phyloP scores from a whole-genome alignment of 23 tunicate species.

The Styela clava region DNA sequence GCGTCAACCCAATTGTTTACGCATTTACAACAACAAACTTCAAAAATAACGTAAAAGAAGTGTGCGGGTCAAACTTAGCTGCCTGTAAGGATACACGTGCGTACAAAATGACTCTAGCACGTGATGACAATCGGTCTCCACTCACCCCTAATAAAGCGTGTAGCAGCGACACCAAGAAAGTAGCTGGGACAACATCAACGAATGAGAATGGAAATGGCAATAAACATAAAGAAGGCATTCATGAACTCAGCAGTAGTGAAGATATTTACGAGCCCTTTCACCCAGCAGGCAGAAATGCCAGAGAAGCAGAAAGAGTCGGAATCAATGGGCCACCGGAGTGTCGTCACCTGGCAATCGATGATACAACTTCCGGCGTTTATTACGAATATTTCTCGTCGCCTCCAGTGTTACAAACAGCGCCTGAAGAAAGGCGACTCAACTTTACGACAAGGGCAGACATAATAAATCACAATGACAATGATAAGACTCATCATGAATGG shows the following conservation, averaged over 20 bases:
- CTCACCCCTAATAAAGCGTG: conserved; percentile 1
- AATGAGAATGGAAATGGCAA: not conserved
- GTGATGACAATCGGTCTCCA: conserved; percentile 2
- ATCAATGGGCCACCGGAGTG: conserved; percentile 13
- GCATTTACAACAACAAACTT: conserved; percentile 88
- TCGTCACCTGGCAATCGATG: conserved; percentile 7
- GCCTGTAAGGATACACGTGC: conserved; percentile 29
- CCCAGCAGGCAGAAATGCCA: conserved; percentile 1
- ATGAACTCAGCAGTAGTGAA: conserved; percentile 8
- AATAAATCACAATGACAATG: conserved; percentile 17
- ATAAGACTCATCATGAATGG: not conserved
- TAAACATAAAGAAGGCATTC: not conserved
- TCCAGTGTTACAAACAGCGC: not conserved
- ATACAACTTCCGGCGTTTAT: conserved; percentile 23
- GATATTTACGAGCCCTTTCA: conserved; percentile 17
- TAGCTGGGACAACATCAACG: not conserved
- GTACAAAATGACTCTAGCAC: conserved; percentile 62
- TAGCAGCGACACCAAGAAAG: not conserved
- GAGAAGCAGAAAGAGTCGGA: not conserved
- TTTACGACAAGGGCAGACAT: conserved; percentile 19
- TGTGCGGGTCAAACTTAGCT: conserved; percentile 37
- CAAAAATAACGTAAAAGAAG: conserved; percentile 69
- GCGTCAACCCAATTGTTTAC: conserved; percentile 78
- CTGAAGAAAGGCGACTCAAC: not conserved
- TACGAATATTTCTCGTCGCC: conserved; percentile 31